Percentiles rank a stretch among this genome's conserved stretches.
Evolutionary conservation across 2,797 vertebrate genomes (phyloP).

Genomic region (Channa striata): DNA sequence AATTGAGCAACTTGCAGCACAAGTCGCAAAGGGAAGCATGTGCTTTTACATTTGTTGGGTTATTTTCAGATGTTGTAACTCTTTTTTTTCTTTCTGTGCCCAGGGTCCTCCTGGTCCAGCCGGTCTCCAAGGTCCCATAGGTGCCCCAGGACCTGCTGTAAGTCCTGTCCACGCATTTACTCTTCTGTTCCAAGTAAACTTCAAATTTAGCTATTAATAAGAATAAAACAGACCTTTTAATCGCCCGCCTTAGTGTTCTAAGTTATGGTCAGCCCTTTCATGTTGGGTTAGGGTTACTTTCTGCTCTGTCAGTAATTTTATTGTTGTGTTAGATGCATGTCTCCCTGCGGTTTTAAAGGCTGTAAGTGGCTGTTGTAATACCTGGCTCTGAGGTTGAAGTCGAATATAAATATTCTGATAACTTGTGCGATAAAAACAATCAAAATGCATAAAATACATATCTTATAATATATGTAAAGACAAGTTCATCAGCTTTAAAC

Average conservation of each 20-base stretch:
- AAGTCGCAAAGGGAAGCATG: not conserved
- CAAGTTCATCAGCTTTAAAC: no score
- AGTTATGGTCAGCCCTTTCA: no score
- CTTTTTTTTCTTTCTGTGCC: conserved; percentile 25
- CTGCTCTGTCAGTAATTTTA: not conserved
- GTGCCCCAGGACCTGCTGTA: conserved; percentile 97
- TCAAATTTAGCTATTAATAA: no score
- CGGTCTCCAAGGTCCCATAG: conserved; percentile 95
- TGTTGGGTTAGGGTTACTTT: no score
- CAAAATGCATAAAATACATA: no score
- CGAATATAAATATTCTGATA: not conserved
- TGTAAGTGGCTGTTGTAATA: not conserved
- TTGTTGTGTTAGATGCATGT: not conserved
- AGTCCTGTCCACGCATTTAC: conserved; percentile 76
- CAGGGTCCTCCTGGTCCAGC: conserved; percentile 96
- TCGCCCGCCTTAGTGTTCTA: no score
- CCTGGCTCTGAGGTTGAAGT: not conserved
- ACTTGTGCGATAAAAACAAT: no score
- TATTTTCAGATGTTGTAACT: not conserved
- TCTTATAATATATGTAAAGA: no score
- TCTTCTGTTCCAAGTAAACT: no score
- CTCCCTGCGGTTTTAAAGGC: not conserved
- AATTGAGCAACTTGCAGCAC: no score
- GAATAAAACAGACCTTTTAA: no score
- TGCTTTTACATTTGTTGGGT: not conserved